Base-by-base conservation (phyloP, 2,113 vertebrate genomes). In the Mustela nigripes region DNA sequence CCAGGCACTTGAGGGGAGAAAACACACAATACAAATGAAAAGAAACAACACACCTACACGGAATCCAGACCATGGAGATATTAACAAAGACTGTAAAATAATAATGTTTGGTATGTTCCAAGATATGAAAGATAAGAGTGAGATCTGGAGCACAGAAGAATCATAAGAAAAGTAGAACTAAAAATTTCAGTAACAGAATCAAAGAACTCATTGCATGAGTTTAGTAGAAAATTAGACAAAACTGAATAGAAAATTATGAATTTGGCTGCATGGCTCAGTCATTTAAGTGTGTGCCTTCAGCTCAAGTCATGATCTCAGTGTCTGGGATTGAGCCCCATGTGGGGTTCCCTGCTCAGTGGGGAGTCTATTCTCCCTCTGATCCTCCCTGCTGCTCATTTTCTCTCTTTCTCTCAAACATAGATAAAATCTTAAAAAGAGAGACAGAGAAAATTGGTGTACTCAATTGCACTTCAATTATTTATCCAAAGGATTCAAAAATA, bases 181-280 rank as follows among this genome's bases (percentile, higher is more conserved):
- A 95, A 93, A 78, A 86, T 69, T 78, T 69, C n/a, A 71, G 11
- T 71, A 86, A 74, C 62, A 67, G n/a, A 76, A 94, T 60, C 56
- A 19, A 96, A 69, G 22, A 95, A 89, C 84, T 95, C 42, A 82
- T 53, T 60, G 28, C n/a, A 31, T 94, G 4, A 4, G 26, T 42
- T 94, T 87, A 82, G 78, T 48, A 45, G 87, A 91, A 84, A 39
- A 71, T 67, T 73, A 86, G 33, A 89, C 5, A 73, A 7, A 73
- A 11, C 14, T 45, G 56, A 82, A 76, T 81, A 80, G 31, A 94
- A 93, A 91, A 87, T 92, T 45, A 58, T 89, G 58, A 86, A 79
- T 33, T 87, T 16, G 7, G 65, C 65, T 67, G 65, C 5, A 3
- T 67, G 65, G 33, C 33, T n/a, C 65, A 67, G 65, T 67, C 65